Evolutionary conservation across 2,113 vertebrate genomes (phyloP).

Genomic region (Leuciscus idus): DNA sequence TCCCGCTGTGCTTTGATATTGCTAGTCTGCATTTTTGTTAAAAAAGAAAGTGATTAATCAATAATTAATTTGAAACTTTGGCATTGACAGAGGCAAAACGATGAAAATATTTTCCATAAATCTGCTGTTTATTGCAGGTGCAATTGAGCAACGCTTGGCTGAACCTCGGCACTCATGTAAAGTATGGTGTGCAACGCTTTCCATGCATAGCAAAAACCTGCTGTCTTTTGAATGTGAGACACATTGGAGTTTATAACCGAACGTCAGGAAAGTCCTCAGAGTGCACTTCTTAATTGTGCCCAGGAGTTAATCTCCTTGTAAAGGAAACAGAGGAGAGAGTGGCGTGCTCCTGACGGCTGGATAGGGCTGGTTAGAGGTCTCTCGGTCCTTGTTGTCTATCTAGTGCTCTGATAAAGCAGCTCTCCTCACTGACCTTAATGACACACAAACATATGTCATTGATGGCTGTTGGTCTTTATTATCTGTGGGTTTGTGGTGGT

Average conservation of each 20-base stretch:
- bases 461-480: not conserved
- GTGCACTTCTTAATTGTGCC: slow-evolving; percentile 66
- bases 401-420: slow-evolving; percentile 32
- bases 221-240: slow-evolving; percentile 62
- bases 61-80: slow-evolving; percentile 83
- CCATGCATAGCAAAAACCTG: slow-evolving; percentile 63
- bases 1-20: slow-evolving; percentile 77
- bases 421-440: slow-evolving; percentile 20
- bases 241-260: slow-evolving; percentile 67
- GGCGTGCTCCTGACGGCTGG: slow-evolving; percentile 24
- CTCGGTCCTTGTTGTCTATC: slow-evolving; percentile 33
- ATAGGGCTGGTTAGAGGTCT: slow-evolving; percentile 36
- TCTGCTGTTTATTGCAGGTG: slow-evolving; percentile 75
- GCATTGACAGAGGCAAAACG: slow-evolving; percentile 75
- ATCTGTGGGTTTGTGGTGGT: not conserved
- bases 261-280: slow-evolving; percentile 65
- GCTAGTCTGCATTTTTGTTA: slow-evolving; percentile 82
- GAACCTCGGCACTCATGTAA: slow-evolving; percentile 69
- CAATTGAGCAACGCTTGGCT: slow-evolving; percentile 68
- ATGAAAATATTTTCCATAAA: slow-evolving; percentile 81
- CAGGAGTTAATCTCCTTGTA: slow-evolving; percentile 53
- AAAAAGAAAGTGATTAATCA: slow-evolving; percentile 84
- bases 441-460: not conserved
- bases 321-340: slow-evolving; percentile 45
- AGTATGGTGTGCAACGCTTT: slow-evolving; percentile 68